Evolutionary conservation across 2,888 invertebrate genomes (phyloP), one percentile per base, ranked within the genome.

Genomic region (Caenorhabditis wallacei): DNA sequence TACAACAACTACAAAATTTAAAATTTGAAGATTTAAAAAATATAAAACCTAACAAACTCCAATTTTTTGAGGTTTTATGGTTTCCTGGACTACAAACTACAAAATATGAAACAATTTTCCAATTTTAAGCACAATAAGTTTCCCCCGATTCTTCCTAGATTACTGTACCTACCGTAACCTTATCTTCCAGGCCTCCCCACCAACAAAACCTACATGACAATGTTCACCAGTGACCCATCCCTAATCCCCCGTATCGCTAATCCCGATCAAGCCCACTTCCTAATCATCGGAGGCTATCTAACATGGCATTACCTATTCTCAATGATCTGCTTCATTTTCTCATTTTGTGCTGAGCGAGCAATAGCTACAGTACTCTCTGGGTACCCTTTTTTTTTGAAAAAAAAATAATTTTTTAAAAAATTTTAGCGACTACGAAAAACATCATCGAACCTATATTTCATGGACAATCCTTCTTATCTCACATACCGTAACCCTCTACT

Each of bases 291-390:
- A 10, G 64, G 71, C 8, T 64, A 43, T 57, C 20, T 79, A 1
- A 51, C 71, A 1, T 79, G 70, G 70, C 70, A 79, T 20, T 79
- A 79, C 37, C 11, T 71, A 7, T 79, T 70, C 20, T 79, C 79
- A 40, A 71, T 79, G 71, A 71, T 71, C 8, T 20, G 30, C 2
- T 56, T 79, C 26, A 71, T 71, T 40, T 79, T 79, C 24, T 70
- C 71, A 37, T 66, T 79, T 59, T 79, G 79, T 46, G 71, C 64
- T 16, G 79, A 79, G 40, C 40, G 79, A 51, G 46, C 66, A 11
- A 16, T 66, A 0, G 79, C 79, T 3, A 79, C 79, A 0, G 4
- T 57, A 0, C 26, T 71, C 11, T 79, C 71, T 5, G 71, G 71
- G 79, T 79, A 43, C 30, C 8, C 11, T 8, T 30, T n/a, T 46